Percentiles rank a stretch among this genome's conserved stretches.
Evolutionary conservation across 2,113 vertebrate species (phyloP).

Genomic region (Cyanistes caeruleus): DNA sequence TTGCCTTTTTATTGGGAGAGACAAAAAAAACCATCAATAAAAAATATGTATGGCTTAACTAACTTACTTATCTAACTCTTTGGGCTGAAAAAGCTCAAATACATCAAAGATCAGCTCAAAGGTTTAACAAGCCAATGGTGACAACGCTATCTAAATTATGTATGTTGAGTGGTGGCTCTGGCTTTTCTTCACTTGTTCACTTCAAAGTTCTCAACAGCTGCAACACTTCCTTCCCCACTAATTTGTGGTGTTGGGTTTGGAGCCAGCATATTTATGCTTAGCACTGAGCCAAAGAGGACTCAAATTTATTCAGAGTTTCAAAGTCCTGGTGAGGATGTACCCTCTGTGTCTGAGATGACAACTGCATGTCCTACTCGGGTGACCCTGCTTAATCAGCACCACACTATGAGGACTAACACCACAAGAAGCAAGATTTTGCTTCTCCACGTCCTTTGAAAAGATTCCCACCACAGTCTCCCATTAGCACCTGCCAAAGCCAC

Average conservation of each 20-base stretch:
- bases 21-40: neutral
- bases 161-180: neutral
- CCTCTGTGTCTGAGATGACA: accelerated
- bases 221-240: neutral
- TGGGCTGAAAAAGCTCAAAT: neutral
- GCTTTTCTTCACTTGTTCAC: neutral
- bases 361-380: neutral
- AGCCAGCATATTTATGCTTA: neutral
- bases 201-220: neutral
- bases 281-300: neutral
- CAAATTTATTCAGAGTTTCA: neutral
- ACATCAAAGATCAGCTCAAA: neutral
- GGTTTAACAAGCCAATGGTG: neutral
- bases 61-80: neutral
- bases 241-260: neutral
- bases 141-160: neutral
- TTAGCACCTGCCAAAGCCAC: neutral
- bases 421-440: neutral
- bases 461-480: neutral
- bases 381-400: neutral
- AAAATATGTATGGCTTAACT: neutral
- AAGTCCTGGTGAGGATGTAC: neutral
- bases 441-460: neutral
- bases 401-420: neutral
- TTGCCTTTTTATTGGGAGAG: neutral